Base-by-base conservation (phyloP, 2,113 vertebrate species). In the Tragelaphus strepsiceros region DNA sequence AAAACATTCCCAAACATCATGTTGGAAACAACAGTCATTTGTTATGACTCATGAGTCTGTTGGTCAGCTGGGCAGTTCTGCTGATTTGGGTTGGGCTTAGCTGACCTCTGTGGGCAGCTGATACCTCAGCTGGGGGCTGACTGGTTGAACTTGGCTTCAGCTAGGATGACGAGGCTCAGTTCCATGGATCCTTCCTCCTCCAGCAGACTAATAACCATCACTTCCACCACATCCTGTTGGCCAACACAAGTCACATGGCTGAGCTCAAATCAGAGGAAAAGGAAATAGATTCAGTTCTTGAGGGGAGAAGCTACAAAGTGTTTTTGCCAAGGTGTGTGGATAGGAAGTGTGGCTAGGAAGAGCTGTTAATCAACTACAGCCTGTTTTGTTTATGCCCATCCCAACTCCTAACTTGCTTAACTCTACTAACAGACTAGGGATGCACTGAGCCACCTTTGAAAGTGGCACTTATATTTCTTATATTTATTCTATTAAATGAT, bases 141-240 rank as follows among this genome's bases (percentile, higher is more conserved):
- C 26, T 13, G 67, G 32, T 54, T 86, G 81, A 59, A 51, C 4
- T 6, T 11, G 39, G 74, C 59, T 32, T 26, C 32, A 3, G 17
- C 12, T 8, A 32, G 6, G 32, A 51, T 32, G 30, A 51, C 0
- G 2, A 4, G 2, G 16, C 32, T 59, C 3, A 0, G 82, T 81
- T 56, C 67, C 58, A 24, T 6, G 6, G 3, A 59, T 24, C 71
- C 30, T 43, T 87, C 30, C 4, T 74, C 87, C 59, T 19, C 88
- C 64, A 11, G 51, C 59, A 26, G 28, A 9, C 28, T 14, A 15
- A 39, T 32, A 5, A 5, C 19, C 28, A 4, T 28, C 12, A 7
- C 61, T 51, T 59, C 77, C 1, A 32, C 49, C 49, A 17, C 5
- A 12, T 49, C 24, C 9, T 7, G 0, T 16, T 30, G 89, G 58